Evolutionary conservation across 2,113 vertebrate genomes (phyloP), one percentile per base, ranked within the genome.

Genomic region (Pomatostomus ruficeps): DNA sequence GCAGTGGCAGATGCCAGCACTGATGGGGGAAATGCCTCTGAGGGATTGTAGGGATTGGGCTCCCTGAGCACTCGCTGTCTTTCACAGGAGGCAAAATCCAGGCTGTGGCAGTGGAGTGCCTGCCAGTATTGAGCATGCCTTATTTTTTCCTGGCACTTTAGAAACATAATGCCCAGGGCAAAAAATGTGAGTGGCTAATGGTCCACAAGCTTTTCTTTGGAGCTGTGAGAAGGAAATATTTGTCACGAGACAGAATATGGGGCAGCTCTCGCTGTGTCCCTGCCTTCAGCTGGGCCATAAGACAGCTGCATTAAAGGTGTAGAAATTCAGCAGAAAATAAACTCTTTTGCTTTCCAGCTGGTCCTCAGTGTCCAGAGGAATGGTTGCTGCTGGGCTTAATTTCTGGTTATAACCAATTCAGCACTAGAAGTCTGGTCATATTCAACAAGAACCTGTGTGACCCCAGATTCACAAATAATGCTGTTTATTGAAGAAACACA

Each of bases 61-160:
- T 76, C 7, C 24, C 24, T 59, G 33, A 35, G 7, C 14, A 8
- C 28, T 40, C 0, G 0, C 16, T 61, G 1, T 52, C 43, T 68
- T 79, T 20, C 52, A 33, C 6, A 52, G 28, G n/a, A 54, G 40
- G 57, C 5, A 40, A 82, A 65, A 36, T 17, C 36, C 28, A 36
- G 14, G 11, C 36, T 57, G 22, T 17, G 14, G 26, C 45, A 45
- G 25, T 11, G 17, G 9, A 6, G 54, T 1, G 2, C 8, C 28
- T 91, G 54, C 42, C 40, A 70, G 46, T 16, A 42, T 62, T 62
- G 22, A 45, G 10, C 36, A 28, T 31, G 42, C 2, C 22, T 5
- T 35, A 9, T 86, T 86, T 77, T 74, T 35, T 62, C 23, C 29
- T 70, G 33, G 13, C 36, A 29, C 4, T 2, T 0, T 62, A 38